phyloP scores from a whole-genome alignment of 2,113 vertebrate species.

The Sceloporus tristichus region DNA sequence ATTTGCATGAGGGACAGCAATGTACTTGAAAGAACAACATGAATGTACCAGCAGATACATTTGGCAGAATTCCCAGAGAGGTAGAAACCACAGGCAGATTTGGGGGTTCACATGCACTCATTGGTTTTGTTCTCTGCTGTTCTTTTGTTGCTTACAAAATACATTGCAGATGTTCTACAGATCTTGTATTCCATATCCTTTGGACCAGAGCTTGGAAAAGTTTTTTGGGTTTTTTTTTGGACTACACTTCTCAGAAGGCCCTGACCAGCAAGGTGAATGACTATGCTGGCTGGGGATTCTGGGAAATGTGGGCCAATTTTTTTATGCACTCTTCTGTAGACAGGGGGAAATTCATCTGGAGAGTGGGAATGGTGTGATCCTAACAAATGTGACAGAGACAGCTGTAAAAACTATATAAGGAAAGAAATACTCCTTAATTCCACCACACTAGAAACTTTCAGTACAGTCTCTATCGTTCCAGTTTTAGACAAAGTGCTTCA shows the following conservation, averaged over 20 bases:
- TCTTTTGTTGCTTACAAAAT: not conserved
- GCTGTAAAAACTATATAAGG: not conserved
- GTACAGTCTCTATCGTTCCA: too few relatives aligned
- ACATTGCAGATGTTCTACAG: not conserved
- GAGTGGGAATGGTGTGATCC: not conserved
- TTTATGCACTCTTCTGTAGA: too few relatives aligned
- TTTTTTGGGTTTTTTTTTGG: too few relatives aligned
- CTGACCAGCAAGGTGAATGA: too few relatives aligned
- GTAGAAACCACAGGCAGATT: not conserved
- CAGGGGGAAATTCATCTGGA: too few relatives aligned
- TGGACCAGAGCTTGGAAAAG: too few relatives aligned
- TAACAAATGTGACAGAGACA: not conserved
- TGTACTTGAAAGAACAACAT: not conserved
- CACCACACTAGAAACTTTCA: too few relatives aligned
- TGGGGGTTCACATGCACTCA: not conserved
- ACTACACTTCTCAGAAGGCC: too few relatives aligned
- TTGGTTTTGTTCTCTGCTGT: not conserved
- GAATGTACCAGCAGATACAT: not conserved
- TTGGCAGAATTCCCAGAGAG: not conserved
- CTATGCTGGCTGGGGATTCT: too few relatives aligned
- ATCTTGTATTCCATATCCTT: not conserved
- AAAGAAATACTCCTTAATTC: not conserved
- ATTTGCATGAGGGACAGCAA: fast-evolving
- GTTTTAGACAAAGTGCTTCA: too few relatives aligned
- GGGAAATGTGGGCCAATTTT: too few relatives aligned